Evolutionary conservation across 53 echinoderm and acorn worm species (phyloP), one percentile per base, ranked within the genome.

Genomic region (Zoroaster sp.): DNA sequence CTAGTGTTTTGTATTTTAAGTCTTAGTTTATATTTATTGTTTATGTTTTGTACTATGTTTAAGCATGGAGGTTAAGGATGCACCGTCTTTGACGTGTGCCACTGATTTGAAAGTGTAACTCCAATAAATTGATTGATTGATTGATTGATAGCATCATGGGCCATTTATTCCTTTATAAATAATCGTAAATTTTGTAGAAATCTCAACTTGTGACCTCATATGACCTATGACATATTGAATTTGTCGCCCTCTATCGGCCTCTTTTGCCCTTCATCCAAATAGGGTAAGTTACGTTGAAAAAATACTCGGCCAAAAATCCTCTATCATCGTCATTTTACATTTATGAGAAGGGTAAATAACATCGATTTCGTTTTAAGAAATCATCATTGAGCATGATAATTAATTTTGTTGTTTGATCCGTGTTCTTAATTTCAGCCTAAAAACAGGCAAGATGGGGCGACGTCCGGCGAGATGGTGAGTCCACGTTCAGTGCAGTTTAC

Each of bases 401-500:
- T 79, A 2, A 17, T 14, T 32, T 81, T 59, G 33, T 42, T 41
- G 49, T 32, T 89, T 28, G 23, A 41, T 67, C 11, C 21, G 66
- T 81, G 30, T 43, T 35, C 25, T 88, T 12, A 51, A 40, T 85
- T 87, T 71, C 71, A 72, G 86, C 91, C 78, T 78, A 40, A 31
- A 69, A 77, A 71, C 75, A 73, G 89, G 76, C 92, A 97, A 97
- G 92, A 97, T 97, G 97, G 97, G 97, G 54, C 97, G 97, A 35
- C 94, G 97, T 77, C 97, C 97, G 73, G 97, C 97, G 73, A 91
- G 97, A 87, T 97, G 97, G 97, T 97, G 86, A 88, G 94, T 88
- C 8, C 14, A 30, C n/a, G n/a, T n/a, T n/a, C n/a, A n/a, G n/a
- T n/a, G n/a, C n/a, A n/a, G n/a, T n/a, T n/a, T n/a, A n/a, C n/a